A percentile compares a stretch with the other conserved stretches of the same genome.
Evolutionary conservation across 2,113 vertebrate species (phyloP).

Genomic region (Galemys pyrenaicus): DNA sequence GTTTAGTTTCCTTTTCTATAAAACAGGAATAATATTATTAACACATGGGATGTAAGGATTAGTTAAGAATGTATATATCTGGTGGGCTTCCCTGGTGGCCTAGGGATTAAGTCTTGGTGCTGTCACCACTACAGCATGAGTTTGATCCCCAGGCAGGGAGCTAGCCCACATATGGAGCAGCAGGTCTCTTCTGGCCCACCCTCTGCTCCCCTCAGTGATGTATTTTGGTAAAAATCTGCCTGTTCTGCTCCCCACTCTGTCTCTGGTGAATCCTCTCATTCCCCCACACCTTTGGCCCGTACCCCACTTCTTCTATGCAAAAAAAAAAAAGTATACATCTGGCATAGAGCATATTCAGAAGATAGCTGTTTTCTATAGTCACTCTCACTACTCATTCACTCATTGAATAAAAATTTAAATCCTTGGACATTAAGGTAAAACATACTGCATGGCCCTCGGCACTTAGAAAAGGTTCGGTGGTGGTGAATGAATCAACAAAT

Average conservation of each 20-base stretch:
- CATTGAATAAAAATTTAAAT: constrained; percentile 24
- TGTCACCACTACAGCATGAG: no score
- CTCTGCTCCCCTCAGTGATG: no score
- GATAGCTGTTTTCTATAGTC: not conserved
- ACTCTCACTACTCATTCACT: not conserved
- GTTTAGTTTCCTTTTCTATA: not conserved
- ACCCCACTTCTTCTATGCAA: no score
- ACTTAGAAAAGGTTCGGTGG: not conserved
- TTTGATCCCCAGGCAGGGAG: no score
- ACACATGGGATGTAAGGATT: not conserved
- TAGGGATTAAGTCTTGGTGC: no score
- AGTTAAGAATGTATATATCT: not conserved
- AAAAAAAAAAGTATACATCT: not conserved
- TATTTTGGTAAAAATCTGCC: no score
- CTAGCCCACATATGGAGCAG: no score
- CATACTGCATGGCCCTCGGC: not conserved
- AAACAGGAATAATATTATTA: not conserved
- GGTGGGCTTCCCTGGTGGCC: no score
- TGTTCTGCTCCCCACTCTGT: no score
- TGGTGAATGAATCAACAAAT: not conserved
- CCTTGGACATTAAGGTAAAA: not conserved
- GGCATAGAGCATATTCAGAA: not conserved
- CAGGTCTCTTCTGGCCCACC: no score
- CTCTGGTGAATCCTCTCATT: no score
- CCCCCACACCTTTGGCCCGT: no score